phyloP scores from a whole-genome alignment of 30 jellyfish, hydroid and myxozoan genomes.

The Aurelia aurita region DNA sequence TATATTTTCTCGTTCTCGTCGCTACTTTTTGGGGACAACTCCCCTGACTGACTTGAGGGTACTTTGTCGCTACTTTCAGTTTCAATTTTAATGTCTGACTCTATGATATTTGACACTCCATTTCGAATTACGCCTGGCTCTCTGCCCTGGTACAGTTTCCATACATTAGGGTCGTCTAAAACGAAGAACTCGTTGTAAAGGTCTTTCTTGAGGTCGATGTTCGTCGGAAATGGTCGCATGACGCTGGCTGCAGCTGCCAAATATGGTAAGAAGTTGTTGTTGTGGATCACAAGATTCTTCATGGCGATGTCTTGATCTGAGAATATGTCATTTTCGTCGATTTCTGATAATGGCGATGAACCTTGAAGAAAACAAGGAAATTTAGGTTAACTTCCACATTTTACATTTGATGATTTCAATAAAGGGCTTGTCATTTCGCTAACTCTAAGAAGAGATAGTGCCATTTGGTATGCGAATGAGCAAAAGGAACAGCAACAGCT shows the following conservation, averaged over 20 bases:
- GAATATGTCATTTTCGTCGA: constrained; percentile 55
- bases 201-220: constrained; percentile 84
- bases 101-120: constrained; percentile 16
- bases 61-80: constrained; percentile 68
- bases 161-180: constrained; percentile 85
- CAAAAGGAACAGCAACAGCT: no score
- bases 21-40: constrained; percentile 88
- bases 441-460: no score
- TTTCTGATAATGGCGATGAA: constrained; percentile 16
- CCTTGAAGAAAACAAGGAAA: constrained; percentile 14
- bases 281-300: constrained; percentile 74
- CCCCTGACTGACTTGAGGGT: constrained; percentile 75
- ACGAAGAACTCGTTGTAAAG: constrained; percentile 93
- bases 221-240: constrained; percentile 70
- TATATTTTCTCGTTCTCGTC: constrained; percentile 90
- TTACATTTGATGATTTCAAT: no score
- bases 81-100: constrained; percentile 59
- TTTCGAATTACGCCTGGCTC: constrained; percentile 12
- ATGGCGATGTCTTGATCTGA: constrained; percentile 74
- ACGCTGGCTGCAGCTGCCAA: constrained; percentile 70
- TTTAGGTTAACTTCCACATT: no score
- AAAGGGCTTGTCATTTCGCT: no score
- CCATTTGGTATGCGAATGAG: no score
- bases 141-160: constrained; percentile 63
- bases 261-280: constrained; percentile 69